Conservation (phyloP, 2,888 invertebrate species). For the Macropis europaea region DNA sequence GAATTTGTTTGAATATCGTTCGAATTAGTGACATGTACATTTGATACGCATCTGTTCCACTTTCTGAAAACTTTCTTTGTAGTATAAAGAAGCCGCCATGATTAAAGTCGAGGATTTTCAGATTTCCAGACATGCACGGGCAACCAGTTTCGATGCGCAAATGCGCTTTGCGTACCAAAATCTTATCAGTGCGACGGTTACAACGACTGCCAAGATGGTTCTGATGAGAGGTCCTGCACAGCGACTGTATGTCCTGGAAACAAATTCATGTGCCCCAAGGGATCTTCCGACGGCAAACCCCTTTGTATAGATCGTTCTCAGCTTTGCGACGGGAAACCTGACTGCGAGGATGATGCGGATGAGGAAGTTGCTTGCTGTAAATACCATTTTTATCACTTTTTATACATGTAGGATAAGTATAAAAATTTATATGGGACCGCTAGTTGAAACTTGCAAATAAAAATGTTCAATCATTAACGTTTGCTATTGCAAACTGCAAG, state of each 20-base stretch:
- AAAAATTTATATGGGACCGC: too few relatives aligned
- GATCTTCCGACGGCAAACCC: conserved; percentile 86
- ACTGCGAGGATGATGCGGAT: conserved; percentile 95
- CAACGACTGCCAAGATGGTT: conserved; percentile 95
- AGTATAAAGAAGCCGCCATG: neutral
- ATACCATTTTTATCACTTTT: too few relatives aligned
- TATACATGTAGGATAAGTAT: too few relatives aligned
- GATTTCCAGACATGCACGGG: conserved; percentile 94
- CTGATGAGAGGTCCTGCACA: conserved; percentile 94
- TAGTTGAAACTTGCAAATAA: neutral
- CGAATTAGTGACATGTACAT: too few relatives aligned
- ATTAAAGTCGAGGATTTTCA: conserved; percentile 74
- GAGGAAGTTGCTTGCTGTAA: conserved; percentile 94
- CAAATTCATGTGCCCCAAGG: conserved; percentile 93
- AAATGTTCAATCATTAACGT: too few relatives aligned
- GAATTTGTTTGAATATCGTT: neutral
- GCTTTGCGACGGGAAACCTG: conserved; percentile 94
- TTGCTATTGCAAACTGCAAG: too few relatives aligned
- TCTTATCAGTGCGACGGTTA: conserved; percentile 93
- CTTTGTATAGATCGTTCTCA: conserved; percentile 94
- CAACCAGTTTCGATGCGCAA: conserved; percentile 95
- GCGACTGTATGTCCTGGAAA: conserved; percentile 93
- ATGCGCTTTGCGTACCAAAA: conserved; percentile 95
- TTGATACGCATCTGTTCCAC: neutral
- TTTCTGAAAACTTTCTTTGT: neutral